A percentile compares a stretch with the other conserved stretches of the same genome.
phyloP scores from a whole-genome alignment of 23 tunicate species.

The Halocynthia aurantium region DNA sequence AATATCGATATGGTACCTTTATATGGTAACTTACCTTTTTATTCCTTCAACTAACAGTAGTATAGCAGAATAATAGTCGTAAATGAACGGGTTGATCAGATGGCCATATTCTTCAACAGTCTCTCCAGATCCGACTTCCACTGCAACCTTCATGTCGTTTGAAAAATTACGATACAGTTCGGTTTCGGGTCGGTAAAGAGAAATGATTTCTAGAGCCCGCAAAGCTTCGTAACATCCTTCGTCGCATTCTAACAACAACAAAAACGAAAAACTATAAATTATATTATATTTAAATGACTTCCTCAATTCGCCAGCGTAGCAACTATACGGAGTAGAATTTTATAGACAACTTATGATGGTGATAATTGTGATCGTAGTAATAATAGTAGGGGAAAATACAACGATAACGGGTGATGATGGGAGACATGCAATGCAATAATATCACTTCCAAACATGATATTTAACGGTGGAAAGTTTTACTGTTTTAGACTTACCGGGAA shows the following conservation, averaged over 20 bases:
- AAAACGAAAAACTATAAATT: not conserved
- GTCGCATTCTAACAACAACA: not conserved
- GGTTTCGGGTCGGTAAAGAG: conserved; percentile 39
- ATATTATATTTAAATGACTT: not conserved
- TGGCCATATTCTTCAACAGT: conserved; percentile 27
- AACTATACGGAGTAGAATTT: too few species aligned
- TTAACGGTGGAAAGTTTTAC: too few species aligned
- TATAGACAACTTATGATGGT: too few species aligned
- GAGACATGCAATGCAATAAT: too few species aligned
- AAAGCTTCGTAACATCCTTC: conserved; percentile 14
- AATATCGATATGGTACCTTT: not conserved
- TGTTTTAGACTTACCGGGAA: too few species aligned
- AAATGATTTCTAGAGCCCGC: conserved; percentile 54
- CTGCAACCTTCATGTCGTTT: conserved; percentile 25
- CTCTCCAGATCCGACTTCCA: not conserved
- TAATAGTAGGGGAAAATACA: too few species aligned
- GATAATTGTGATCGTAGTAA: too few species aligned
- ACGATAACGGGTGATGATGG: too few species aligned
- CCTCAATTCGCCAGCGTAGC: too few species aligned
- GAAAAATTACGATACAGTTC: conserved; percentile 36
- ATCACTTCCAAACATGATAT: too few species aligned
- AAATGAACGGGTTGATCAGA: conserved; percentile 67
- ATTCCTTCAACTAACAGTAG: conserved; percentile 21
- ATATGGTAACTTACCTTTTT: conserved; percentile 34
- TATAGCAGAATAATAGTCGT: conserved; percentile 48